phyloP scores from a whole-genome alignment of 2,797 vertebrate genomes.

The Sebastes paucispinis region DNA sequence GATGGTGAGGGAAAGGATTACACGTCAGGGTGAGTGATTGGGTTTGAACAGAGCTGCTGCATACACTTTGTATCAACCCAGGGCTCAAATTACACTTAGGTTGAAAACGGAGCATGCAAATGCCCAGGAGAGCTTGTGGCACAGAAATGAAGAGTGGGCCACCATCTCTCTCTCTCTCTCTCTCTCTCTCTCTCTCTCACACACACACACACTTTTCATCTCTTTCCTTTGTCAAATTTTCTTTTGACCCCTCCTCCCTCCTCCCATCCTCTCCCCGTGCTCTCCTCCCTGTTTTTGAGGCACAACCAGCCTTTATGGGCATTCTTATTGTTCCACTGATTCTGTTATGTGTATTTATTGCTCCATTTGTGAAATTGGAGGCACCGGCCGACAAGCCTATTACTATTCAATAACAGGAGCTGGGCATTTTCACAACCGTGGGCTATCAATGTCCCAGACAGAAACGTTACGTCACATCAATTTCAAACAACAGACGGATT shows the following conservation, averaged over 20 bases:
- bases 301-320: constrained; percentile 57
- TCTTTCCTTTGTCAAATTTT: constrained; percentile 66
- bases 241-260: constrained; percentile 19
- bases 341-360: constrained; percentile 79
- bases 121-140: constrained; percentile 84
- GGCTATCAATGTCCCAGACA: constrained; percentile 68
- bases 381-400: constrained; percentile 71
- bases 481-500: constrained; percentile 49
- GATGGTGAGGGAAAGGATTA: constrained; percentile 81
- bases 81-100: constrained; percentile 85
- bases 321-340: constrained; percentile 76
- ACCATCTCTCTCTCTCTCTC: constrained; percentile 54
- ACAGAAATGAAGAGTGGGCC: constrained; percentile 83
- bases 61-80: constrained; percentile 84
- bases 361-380: constrained; percentile 82
- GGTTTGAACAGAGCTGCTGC: constrained; percentile 85
- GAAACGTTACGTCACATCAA: constrained; percentile 70
- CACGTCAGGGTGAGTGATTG: constrained; percentile 85
- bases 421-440: constrained; percentile 73
- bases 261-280: neutral
- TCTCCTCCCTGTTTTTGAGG: constrained; percentile 59
- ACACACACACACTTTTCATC: constrained; percentile 53
- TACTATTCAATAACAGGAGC: constrained; percentile 79
- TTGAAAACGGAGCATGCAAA: constrained; percentile 83
- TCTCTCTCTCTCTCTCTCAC: constrained; percentile 36